Conservation (phyloP, 1,140 invertebrate species). For the Cheumatopsyche charites region DNA sequence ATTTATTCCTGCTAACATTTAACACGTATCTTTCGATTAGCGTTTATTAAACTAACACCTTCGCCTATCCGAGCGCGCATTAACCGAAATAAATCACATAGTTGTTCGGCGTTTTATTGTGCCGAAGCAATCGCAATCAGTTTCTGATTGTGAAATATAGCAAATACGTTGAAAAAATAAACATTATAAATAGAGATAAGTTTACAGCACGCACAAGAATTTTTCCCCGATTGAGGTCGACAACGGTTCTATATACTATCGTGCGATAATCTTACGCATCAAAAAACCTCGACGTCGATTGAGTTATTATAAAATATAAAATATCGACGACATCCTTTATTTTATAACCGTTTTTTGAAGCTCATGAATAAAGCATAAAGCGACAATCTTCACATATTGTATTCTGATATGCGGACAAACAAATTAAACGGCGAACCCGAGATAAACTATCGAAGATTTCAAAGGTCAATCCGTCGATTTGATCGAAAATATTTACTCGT, state of each 20-base stretch:
- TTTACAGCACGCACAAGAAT: too few species aligned
- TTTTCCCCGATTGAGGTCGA: too few species aligned
- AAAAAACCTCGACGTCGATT: constrained; percentile 13
- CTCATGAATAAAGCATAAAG: constrained; percentile 27
- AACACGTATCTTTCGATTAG: constrained; percentile 4
- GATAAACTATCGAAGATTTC: background rate
- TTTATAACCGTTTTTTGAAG: constrained; percentile 16
- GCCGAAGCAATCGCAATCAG: constrained; percentile 13
- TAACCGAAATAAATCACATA: constrained; percentile 16
- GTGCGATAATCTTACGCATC: background rate
- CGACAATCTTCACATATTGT: background rate
- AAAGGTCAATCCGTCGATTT: constrained; percentile 24
- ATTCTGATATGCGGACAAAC: constrained; percentile 18
- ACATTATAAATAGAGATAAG: too few species aligned
- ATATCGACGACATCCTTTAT: constrained; percentile 20
- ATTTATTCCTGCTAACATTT: constrained; percentile 10
- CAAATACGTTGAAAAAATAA: background rate
- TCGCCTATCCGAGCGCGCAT: constrained; percentile 4
- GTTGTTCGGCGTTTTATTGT: constrained; percentile 5
- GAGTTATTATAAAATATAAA: constrained; percentile 22
- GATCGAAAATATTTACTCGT: constrained; percentile 4
- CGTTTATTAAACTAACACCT: constrained; percentile 28
- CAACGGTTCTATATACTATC: too few species aligned
- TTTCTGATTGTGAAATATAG: constrained; percentile 12
- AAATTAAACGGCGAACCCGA: constrained; percentile 23